phyloP scores from a whole-genome alignment of 2,797 vertebrate genomes.

The Lepilemur ruficaudatus region DNA sequence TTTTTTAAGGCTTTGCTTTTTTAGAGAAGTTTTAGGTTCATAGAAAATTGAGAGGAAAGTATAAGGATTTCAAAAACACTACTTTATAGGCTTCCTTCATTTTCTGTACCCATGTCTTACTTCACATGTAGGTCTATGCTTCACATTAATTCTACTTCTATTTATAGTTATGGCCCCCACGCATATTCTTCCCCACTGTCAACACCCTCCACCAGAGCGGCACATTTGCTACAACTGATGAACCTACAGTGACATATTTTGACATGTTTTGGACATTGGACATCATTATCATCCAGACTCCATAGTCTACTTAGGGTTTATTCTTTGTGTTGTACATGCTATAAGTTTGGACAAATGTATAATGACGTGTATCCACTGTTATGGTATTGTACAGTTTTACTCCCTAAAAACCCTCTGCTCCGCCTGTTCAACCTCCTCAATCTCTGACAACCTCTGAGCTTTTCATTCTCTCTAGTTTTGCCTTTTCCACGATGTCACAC shows the following conservation, averaged over 20 bases:
- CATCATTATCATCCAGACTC: background rate
- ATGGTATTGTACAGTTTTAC: background rate
- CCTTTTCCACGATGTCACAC: background rate
- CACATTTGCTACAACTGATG: background rate
- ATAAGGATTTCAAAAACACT: background rate
- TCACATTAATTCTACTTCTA: background rate
- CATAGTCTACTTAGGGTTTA: background rate
- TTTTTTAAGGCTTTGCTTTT: background rate
- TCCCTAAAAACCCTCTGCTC: background rate
- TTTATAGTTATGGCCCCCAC: background rate
- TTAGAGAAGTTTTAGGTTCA: background rate
- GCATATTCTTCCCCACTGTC: no score
- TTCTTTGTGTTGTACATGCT: background rate
- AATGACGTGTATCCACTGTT: background rate
- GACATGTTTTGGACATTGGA: background rate
- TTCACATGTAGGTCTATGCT: background rate
- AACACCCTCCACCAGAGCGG: no score
- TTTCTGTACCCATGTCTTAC: background rate
- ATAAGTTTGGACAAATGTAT: background rate
- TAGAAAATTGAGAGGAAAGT: background rate
- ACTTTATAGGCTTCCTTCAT: background rate
- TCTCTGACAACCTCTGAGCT: background rate
- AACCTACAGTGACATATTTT: background rate
- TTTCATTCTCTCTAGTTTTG: background rate
- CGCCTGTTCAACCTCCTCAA: no score